Percentiles rank a stretch among this genome's conserved stretches.
phyloP scores from a whole-genome alignment of 2,797 vertebrate species.

The Meriones psammophilus region DNA sequence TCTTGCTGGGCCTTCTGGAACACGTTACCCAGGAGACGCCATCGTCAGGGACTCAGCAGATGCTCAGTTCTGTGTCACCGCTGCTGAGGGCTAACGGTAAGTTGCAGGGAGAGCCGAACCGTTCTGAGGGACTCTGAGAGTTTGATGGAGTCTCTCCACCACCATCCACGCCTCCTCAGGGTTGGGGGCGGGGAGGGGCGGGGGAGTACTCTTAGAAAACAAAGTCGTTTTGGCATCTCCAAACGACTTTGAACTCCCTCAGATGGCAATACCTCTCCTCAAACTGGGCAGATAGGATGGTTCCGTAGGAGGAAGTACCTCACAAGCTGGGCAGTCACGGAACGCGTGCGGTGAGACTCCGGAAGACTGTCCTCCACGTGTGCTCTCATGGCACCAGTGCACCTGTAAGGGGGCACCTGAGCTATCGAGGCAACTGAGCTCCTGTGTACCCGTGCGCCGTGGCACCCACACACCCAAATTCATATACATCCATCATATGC shows the following conservation, averaged over 20 bases:
- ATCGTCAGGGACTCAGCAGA: too few species aligned
- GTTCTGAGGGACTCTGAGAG: not conserved
- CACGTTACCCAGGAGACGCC: not conserved
- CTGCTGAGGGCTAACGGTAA: not conserved
- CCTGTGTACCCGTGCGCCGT: not conserved
- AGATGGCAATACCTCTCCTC: not conserved
- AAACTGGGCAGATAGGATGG: not conserved
- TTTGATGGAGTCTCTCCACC: not conserved
- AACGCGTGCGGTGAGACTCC: not conserved
- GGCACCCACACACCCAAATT: not conserved
- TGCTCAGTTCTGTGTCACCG: not conserved
- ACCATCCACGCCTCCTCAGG: not conserved
- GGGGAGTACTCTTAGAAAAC: not conserved
- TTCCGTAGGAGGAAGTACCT: not conserved
- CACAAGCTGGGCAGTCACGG: not conserved
- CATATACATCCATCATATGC: not conserved
- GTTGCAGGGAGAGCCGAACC: rapidly evolving
- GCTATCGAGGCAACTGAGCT: not conserved
- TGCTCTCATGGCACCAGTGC: not conserved
- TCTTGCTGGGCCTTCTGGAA: slow-evolving; percentile 1
- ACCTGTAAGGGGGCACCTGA: not conserved
- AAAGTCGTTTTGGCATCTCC: too few species aligned
- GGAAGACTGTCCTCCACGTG: not conserved
- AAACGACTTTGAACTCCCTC: not conserved
- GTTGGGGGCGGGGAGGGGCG: rapidly evolving